Conservation (phyloP, 2,113 vertebrate genomes). For the Cheirogaleus medius region DNA sequence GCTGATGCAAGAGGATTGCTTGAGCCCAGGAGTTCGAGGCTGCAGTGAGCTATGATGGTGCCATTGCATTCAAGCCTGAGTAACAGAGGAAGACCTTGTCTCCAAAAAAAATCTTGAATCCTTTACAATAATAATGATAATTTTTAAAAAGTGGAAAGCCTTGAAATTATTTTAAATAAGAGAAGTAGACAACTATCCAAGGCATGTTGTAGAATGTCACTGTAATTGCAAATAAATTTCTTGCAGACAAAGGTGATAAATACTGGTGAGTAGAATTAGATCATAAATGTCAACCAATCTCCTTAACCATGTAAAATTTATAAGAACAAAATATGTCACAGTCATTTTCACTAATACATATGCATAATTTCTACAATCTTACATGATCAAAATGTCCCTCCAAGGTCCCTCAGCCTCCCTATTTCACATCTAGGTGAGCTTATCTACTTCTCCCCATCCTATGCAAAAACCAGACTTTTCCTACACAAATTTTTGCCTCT, state of each 20-base stretch:
- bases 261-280: background rate
- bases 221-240: background rate
- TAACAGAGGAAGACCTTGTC: too few species aligned
- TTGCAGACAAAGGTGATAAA: background rate
- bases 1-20: too few species aligned
- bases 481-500: background rate
- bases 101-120: too few species aligned
- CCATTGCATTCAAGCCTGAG: too few species aligned
- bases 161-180: background rate
- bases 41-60: too few species aligned
- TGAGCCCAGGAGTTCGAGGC: too few species aligned
- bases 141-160: background rate
- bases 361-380: background rate
- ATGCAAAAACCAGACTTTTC: background rate
- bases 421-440: background rate
- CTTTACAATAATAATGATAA: background rate
- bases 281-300: constrained; percentile 34
- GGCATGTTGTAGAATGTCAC: background rate
- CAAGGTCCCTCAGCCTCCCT: background rate
- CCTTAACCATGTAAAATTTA: background rate
- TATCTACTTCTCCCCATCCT: background rate
- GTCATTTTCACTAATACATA: background rate
- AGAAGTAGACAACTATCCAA: background rate
- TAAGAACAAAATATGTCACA: background rate
- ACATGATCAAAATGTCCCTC: background rate